Percentiles rank a stretch among this genome's conserved stretches.
Conservation (phyloP, 2,113 vertebrate species). For the Paradoxurus hermaphroditus region DNA sequence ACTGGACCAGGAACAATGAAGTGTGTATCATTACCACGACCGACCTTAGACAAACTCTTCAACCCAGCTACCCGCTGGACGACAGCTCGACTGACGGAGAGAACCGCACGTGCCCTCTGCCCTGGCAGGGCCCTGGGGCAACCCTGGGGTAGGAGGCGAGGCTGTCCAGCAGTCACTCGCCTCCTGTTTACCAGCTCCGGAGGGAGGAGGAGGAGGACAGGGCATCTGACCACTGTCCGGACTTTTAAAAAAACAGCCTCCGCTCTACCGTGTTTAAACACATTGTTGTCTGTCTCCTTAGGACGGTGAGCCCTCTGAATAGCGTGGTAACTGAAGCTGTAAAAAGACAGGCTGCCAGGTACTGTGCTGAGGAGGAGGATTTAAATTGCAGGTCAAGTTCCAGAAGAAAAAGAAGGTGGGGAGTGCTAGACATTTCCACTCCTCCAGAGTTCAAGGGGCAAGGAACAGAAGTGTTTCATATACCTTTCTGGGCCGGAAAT, state of each 20-base stretch:
- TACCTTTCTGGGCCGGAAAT: background rate
- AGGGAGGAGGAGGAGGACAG: background rate
- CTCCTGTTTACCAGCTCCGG: background rate
- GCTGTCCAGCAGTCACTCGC: background rate
- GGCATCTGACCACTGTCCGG: background rate
- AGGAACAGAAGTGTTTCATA: slow-evolving; percentile 49
- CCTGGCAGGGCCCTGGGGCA: background rate
- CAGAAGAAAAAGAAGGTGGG: background rate
- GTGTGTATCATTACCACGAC: too few species aligned
- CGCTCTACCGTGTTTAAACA: background rate
- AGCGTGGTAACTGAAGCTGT: background rate
- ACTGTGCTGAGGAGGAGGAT: slow-evolving; percentile 13
- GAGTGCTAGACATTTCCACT: background rate
- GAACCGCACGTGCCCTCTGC: rapidly evolving
- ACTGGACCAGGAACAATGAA: background rate
- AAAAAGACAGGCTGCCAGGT: background rate
- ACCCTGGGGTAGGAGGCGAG: background rate
- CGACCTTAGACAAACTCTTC: background rate
- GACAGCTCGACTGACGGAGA: background rate
- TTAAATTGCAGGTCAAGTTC: slow-evolving; percentile 18
- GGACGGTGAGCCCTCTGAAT: background rate
- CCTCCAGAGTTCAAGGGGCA: slow-evolving; percentile 42
- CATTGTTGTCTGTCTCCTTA: background rate
- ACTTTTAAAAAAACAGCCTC: background rate
- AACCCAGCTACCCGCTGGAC: background rate